Conservation (phyloP, 2,888 invertebrate genomes). For the Geophilus truncorum region DNA sequence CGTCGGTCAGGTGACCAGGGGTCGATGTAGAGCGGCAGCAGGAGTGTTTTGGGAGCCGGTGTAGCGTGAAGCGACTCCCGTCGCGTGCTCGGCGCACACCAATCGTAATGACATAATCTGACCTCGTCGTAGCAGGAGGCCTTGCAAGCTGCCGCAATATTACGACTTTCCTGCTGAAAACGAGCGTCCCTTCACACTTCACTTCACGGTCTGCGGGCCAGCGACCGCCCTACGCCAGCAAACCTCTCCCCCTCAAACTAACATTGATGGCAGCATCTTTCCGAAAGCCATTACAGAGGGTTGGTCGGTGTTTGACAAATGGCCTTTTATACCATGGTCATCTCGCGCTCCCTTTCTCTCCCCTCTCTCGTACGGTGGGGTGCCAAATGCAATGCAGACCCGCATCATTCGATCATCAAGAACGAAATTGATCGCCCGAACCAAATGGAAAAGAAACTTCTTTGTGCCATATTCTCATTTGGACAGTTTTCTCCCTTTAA, state of each 20-base stretch:
- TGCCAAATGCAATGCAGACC: neutral
- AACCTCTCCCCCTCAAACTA: neutral
- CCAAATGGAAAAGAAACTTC: neutral
- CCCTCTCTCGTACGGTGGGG: neutral
- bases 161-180: slow-evolving; percentile 2
- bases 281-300: slow-evolving; percentile 8
- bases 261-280: slow-evolving; percentile 18
- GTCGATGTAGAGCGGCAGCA: neutral
- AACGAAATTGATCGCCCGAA: neutral
- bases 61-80: slow-evolving; percentile 7
- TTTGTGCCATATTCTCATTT: neutral
- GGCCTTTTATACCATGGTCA: slow-evolving; percentile 1
- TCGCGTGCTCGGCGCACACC: neutral
- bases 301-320: slow-evolving; percentile 19
- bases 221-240: neutral
- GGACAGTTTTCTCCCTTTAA: neutral
- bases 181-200: slow-evolving; percentile 9
- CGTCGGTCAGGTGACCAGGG: slow-evolving; percentile 25
- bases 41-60: neutral
- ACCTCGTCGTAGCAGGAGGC: neutral
- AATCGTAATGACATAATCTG: slow-evolving; percentile 28
- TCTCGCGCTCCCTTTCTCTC: neutral
- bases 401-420: neutral
- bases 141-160: slow-evolving; percentile 2
- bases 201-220: neutral